Conservation (phyloP, 1,140 invertebrate genomes). For the Cyclina sinensis region DNA sequence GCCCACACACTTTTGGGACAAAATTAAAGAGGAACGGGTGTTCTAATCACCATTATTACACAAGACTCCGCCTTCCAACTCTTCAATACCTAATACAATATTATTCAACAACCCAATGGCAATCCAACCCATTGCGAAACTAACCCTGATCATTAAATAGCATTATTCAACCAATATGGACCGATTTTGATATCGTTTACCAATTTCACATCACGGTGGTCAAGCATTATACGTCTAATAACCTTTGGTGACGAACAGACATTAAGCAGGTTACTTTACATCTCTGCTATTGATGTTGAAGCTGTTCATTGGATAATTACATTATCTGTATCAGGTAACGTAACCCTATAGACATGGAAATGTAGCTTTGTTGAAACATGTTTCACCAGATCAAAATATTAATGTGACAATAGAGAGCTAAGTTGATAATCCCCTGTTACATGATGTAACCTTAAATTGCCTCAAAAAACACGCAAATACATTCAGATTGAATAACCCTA, state of each 20-base stretch:
- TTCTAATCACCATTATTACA: conserved; percentile 25
- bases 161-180: conserved; percentile 29
- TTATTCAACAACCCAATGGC: conserved; percentile 14
- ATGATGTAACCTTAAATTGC: neutral
- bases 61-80: neutral
- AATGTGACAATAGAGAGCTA: neutral
- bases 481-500: too few relatives aligned
- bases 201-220: conserved; percentile 36
- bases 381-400: neutral
- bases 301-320: conserved; percentile 17
- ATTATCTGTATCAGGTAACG: neutral
- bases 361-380: conserved; percentile 21
- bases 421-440: neutral
- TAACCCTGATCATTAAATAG: neutral
- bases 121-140: neutral
- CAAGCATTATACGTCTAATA: conserved; percentile 7
- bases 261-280: conserved; percentile 34
- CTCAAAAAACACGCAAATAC: too few relatives aligned
- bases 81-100: conserved; percentile 25
- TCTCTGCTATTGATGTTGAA: neutral
- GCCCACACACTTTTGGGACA: neutral
- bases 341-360: conserved; percentile 23
- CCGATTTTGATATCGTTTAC: conserved; percentile 26
- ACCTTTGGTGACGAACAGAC: neutral
- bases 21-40: conserved; percentile 23